Evolutionary conservation across 2,797 vertebrate species (phyloP).

Genomic region (Sebastes vulpes): DNA sequence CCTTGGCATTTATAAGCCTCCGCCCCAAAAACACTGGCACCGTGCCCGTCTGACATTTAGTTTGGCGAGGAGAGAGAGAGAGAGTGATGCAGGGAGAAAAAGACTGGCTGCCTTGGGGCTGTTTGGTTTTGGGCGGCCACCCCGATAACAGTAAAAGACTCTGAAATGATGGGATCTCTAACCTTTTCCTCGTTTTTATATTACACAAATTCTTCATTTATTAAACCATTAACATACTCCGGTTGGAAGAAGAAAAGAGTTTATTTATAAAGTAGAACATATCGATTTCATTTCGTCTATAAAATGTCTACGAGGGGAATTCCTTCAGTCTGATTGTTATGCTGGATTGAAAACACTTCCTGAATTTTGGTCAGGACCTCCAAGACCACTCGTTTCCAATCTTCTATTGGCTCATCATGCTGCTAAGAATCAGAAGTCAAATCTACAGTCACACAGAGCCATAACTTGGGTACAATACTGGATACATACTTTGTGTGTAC

Average conservation of each 20-base stretch:
- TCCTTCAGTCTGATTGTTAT: neutral
- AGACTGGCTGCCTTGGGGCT: neutral
- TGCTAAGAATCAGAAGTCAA: neutral
- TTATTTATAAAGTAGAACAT: neutral
- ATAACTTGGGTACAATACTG: neutral
- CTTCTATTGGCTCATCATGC: neutral
- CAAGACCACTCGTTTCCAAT: neutral
- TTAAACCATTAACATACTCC: neutral
- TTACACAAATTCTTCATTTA: neutral
- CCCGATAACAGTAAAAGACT: neutral
- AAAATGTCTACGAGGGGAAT: neutral
- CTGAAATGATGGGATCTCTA: neutral
- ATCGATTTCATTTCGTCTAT: neutral
- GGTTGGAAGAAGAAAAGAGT: neutral
- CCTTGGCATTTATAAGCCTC: conserved; percentile 65
- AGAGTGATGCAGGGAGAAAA: neutral
- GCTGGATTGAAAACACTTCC: neutral
- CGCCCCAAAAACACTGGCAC: conserved; percentile 39
- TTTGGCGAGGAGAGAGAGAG: neutral
- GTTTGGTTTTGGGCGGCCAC: conserved; percentile 8
- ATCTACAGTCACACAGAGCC: neutral
- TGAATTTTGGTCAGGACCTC: neutral
- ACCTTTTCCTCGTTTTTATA: neutral
- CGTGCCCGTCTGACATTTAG: conserved; percentile 46
- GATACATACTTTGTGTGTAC: neutral